Evolutionary conservation across 2,113 vertebrate species (phyloP), one percentile per base, ranked within the genome.

Genomic region (Dicentrarchus labrax): DNA sequence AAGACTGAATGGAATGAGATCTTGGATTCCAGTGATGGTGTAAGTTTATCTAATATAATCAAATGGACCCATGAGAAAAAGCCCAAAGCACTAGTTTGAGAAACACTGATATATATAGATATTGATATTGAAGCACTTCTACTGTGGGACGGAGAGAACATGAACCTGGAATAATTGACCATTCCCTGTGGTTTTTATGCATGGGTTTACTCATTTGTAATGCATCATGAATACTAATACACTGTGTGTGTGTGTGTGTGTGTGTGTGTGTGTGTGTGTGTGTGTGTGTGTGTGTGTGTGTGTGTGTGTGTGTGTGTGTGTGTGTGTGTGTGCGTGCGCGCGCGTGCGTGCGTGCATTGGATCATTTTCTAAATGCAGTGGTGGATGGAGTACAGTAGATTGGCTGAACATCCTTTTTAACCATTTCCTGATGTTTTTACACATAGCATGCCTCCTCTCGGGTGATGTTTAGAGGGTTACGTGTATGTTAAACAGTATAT

Each of bases 401-500:
- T 72, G 48, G 38, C 80, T 83, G 76, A 51, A 90, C 81, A 85
- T 91, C 88, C 86, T 85, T 92, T 86, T 82, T 62, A 80, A 75
- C 39, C 30, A 61, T 30, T 78, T 53, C 62, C 5, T 24, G 24
- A 51, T 12, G 57, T 82, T 59, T 82, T 16, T 17, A 80, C 3
- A 72, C 64, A 53, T 13, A 74, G 51, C 15, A 72, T 9, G n/a
- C 7, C 51, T 30, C 2, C 30, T 30, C 30, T 30, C 30, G 30
- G 30, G 30, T 30, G 30, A 30, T 30, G 53, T 41, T 51, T 12
- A 54, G n/a, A 61, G n/a, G 60, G 62, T 57, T 65, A 12, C 19
- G 24, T 59, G 7, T 45, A 36, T 6, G 22, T 38, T 6, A 16
- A 36, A 13, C 12, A 38, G 12, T 17, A 38, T 1, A 15, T 43